Evolutionary conservation across 2,888 invertebrate species (phyloP), one percentile per base, ranked within the genome.

Genomic region (Meiosimyza platycephala): DNA sequence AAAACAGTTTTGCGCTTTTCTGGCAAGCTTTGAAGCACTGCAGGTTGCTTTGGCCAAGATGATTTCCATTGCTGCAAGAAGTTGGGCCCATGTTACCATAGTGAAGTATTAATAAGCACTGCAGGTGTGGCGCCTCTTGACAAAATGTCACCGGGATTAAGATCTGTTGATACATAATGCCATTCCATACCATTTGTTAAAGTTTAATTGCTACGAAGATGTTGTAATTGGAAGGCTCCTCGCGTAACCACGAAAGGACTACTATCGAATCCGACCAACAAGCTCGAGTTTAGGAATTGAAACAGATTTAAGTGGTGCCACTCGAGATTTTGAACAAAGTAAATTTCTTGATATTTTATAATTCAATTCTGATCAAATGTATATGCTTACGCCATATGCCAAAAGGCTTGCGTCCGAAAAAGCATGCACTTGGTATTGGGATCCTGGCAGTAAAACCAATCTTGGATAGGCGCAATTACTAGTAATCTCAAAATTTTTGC

Each of bases 181-280:
- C 77, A 77, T 5, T 52, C 47, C 72, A 73, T 73, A 22, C 60
- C 55, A 51, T 13, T 59, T 40, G 75, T 74, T 9, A 74, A 33
- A 3, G 64, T 18, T 52, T 74, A 62, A 47, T 72, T 9, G 71
- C 6, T 1, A 74, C 74, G 22, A 74, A 75, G 12, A 72, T 62
- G 70, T 70, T 74, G 22, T 65, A 74, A 33, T 74, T 72, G 60
- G 74, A 69, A 5, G 72, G 68, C 13, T 72, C 54, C 16, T 74
- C 67, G 28, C 62, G 68, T 12, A 77, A 59, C 74, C 75, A 74
- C 12, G 74, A 65, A 16, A 72, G 59, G 0, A 63, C 62, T 1
- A 74, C 71, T 66, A 70, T 76, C 3, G 69, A 76, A 48, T 76
- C 72, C 0, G 74, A 72, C 76, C 74, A 76, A 54, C 74, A 72